These are phyloP conservation scores for Drusus annulatus DNA, from an alignment of 1,140 invertebrate genomes.

Conservation along the genomic window DNA sequence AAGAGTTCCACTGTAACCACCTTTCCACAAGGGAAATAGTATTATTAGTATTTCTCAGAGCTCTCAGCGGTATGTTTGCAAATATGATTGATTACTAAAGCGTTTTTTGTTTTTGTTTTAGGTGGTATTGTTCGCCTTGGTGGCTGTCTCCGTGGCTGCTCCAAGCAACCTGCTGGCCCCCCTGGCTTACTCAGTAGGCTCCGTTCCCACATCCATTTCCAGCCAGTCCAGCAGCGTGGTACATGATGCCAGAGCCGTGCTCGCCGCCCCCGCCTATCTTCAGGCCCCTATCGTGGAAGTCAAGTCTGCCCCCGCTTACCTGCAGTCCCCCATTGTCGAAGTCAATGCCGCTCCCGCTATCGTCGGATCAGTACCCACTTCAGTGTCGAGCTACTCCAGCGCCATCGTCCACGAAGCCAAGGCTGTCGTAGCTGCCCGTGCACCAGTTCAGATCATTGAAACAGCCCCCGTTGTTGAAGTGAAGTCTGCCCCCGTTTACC, in stretches of 20 bases:
- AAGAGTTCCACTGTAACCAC: no score
- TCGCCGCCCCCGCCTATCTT: slow-evolving; percentile 46
- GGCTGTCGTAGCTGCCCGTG: slow-evolving; percentile 26
- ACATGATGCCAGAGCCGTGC: slow-evolving; percentile 51
- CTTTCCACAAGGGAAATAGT: no score
- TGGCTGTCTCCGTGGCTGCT: slow-evolving; percentile 73
- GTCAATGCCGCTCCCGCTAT: slow-evolving; percentile 54
- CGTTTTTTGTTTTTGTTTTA: slow-evolving; percentile 59
- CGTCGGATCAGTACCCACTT: slow-evolving; percentile 34
- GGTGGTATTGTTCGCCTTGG: slow-evolving; percentile 75
- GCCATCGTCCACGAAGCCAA: slow-evolving; percentile 59
- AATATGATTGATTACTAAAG: neutral
- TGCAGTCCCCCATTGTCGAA: slow-evolving; percentile 59
- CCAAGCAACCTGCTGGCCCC: slow-evolving; percentile 67
- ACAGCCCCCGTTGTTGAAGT: slow-evolving; percentile 58
- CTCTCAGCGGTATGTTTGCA: no score
- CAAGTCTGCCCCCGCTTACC: slow-evolving; percentile 49
- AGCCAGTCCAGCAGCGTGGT: slow-evolving; percentile 64
- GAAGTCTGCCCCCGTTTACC: slow-evolving; percentile 15
- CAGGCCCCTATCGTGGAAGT: slow-evolving; percentile 60
- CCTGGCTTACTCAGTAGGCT: slow-evolving; percentile 61
- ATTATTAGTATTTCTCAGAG: no score
- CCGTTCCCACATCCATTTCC: slow-evolving; percentile 41
- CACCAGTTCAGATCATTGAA: slow-evolving; percentile 46
- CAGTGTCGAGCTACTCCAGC: slow-evolving; percentile 61